These are phyloP conservation scores for Laothoe populi DNA, from an alignment of 2,888 invertebrate genomes.

Conservation along the genomic window DNA sequence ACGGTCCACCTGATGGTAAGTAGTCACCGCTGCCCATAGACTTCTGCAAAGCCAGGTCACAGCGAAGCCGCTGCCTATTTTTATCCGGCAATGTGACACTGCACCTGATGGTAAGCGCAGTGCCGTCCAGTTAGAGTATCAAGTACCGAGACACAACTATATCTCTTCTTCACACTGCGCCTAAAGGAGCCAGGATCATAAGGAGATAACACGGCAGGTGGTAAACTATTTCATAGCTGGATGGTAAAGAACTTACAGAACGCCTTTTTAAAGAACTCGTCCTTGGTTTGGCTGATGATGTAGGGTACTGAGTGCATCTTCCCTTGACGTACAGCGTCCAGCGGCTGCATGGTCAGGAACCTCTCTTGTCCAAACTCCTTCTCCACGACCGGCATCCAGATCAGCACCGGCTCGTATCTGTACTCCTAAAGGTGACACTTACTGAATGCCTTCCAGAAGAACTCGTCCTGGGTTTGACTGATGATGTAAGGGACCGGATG, in stretches of 20 bases:
- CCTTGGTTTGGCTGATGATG: constrained; percentile 87
- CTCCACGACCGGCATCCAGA: constrained; percentile 88
- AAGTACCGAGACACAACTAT: no score
- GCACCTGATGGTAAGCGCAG: no score
- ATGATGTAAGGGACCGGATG: constrained; percentile 86
- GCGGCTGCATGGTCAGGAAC: constrained; percentile 87
- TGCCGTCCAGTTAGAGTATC: no score
- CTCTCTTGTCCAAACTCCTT: constrained; percentile 87
- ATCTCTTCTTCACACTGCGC: no score
- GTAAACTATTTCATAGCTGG: no score
- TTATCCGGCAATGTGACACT: no score
- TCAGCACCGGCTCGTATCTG: constrained; percentile 77
- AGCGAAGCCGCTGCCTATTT: no score
- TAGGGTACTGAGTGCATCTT: constrained; percentile 82
- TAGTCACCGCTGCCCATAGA: no score
- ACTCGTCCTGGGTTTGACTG: constrained; percentile 88
- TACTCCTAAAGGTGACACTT: constrained; percentile 79
- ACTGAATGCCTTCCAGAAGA: constrained; percentile 86
- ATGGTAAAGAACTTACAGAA: constrained; percentile 75
- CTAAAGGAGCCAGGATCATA: no score
- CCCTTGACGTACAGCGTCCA: constrained; percentile 81
- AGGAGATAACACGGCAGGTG: no score
- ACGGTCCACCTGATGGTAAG: no score
- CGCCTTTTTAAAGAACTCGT: constrained; percentile 87
- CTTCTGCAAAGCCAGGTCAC: no score